Evolutionary conservation across 1,140 invertebrate genomes (phyloP).

Genomic region (Sycobia sp.): DNA sequence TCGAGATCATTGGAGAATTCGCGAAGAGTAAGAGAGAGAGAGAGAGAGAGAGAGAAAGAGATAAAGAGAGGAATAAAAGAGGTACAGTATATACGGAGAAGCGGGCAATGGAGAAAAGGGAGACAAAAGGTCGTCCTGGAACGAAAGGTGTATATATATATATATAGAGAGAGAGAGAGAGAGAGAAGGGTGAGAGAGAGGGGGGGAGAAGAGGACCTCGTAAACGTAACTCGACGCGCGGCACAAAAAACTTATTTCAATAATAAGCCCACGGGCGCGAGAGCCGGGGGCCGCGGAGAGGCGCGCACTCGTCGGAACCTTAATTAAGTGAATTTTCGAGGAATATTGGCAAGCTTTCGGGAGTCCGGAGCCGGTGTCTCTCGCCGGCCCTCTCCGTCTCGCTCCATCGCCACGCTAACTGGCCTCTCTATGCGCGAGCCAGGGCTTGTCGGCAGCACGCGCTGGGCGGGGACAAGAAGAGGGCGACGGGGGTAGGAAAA

Average conservation of each 20-base stretch:
- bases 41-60: conserved; percentile 1
- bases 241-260: conserved; percentile 34
- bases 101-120: neutral
- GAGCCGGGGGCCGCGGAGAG: neutral
- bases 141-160: too few relatives aligned
- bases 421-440: too few relatives aligned
- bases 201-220: conserved; percentile 17
- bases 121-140: too few relatives aligned
- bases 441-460: too few relatives aligned
- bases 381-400: too few relatives aligned
- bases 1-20: conserved; percentile 27
- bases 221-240: conserved; percentile 32
- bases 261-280: conserved; percentile 15
- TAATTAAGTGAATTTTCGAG: conserved; percentile 32
- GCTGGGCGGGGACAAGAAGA: too few relatives aligned
- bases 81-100: neutral
- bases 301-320: conserved; percentile 5
- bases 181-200: neutral
- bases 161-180: too few relatives aligned
- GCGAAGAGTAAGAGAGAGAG: conserved; percentile 1
- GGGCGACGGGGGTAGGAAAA: too few relatives aligned
- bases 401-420: too few relatives aligned
- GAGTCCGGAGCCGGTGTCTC: too few relatives aligned
- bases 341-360: conserved; percentile 28
- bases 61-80: neutral